A percentile compares a stretch with the other conserved stretches of the same genome.
Evolutionary conservation across 2,888 invertebrate genomes (phyloP).

Genomic region (Oligia latruncula): DNA sequence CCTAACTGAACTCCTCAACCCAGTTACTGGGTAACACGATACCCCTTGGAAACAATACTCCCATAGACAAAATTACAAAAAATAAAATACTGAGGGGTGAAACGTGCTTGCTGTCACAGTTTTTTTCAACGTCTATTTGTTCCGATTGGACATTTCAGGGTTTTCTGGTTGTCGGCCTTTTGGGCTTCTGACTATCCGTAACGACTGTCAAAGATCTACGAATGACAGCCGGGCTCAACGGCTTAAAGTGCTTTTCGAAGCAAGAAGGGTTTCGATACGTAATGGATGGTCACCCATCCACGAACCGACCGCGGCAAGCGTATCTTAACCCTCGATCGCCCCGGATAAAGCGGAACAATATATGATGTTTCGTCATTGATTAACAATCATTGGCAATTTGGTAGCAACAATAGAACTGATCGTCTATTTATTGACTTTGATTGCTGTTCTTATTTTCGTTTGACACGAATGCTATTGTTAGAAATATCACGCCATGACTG

Average conservation of each 20-base stretch:
- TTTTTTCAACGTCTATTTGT: too few relatives aligned
- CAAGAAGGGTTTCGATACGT: too few relatives aligned
- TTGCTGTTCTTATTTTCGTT: slow-evolving; percentile 27
- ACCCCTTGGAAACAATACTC: neutral
- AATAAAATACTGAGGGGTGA: too few relatives aligned
- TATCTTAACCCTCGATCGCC: neutral
- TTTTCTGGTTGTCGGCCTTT: neutral
- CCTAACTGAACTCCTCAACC: neutral
- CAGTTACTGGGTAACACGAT: neutral
- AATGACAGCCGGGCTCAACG: neutral
- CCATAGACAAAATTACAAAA: too few relatives aligned
- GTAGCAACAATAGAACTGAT: slow-evolving; percentile 18
- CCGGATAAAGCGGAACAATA: neutral
- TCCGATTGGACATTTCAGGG: too few relatives aligned
- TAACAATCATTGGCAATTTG: slow-evolving; percentile 32
- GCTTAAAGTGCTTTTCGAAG: neutral
- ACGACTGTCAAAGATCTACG: neutral
- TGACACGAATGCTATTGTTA: slow-evolving; percentile 32
- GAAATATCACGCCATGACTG: slow-evolving; percentile 9
- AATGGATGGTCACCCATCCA: neutral
- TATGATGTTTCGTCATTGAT: slow-evolving; percentile 21
- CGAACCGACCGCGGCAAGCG: neutral
- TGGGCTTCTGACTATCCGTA: neutral
- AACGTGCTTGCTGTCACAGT: too few relatives aligned
- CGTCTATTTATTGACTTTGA: slow-evolving; percentile 34